Base-by-base conservation (phyloP, 1,140 invertebrate species). In the Chironomus tepperi region DNA sequence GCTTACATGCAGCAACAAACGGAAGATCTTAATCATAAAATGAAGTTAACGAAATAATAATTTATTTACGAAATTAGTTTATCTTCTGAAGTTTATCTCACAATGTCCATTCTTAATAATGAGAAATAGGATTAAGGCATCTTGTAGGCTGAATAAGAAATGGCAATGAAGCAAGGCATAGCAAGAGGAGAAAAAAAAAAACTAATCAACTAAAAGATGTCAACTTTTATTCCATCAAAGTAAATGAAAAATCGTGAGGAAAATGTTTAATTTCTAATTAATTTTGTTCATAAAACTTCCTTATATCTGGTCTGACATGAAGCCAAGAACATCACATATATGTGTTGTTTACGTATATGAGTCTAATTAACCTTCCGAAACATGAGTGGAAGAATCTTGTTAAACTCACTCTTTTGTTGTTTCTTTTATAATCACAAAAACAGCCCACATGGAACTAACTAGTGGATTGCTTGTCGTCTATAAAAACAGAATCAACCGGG, bases 221-320 rank as follows among this genome's bases (percentile, higher is more conserved):
- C 16, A 70, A 70, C 65, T 70, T 70, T 70, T 16, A 70, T 70
- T 70, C 12, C 19, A 70, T 70, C 65, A 70, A 70, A 70, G 65
- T 21, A 70, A 70, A 70, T 70, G 19, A 16, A 21, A 18, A 70
- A 18, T 70, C 65, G 65, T 70, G 65, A 70, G 65, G n/a, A 70
- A 19, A 19, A 70, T 70, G 16, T 21, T 70, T 70, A 70, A 70
- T 70, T 70, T 70, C 18, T 21, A 34, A 34, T 70, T 67, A 7
- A 70, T 70, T 8, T 70, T 18, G 24, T 34, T 34, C 24, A 34
- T 34, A 34, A 34, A 34, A 34, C 24, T 34, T 34, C 24, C 24
- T n/a, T 34, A 34, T 34, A 34, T 34, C 24, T 34, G 24, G 24
- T 34, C 24, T 34, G 24, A 34, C 24, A 34, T 34, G 24, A n/a